Evolutionary conservation across 2,113 vertebrate genomes (phyloP).

Genomic region (Ploceus nigricollis): DNA sequence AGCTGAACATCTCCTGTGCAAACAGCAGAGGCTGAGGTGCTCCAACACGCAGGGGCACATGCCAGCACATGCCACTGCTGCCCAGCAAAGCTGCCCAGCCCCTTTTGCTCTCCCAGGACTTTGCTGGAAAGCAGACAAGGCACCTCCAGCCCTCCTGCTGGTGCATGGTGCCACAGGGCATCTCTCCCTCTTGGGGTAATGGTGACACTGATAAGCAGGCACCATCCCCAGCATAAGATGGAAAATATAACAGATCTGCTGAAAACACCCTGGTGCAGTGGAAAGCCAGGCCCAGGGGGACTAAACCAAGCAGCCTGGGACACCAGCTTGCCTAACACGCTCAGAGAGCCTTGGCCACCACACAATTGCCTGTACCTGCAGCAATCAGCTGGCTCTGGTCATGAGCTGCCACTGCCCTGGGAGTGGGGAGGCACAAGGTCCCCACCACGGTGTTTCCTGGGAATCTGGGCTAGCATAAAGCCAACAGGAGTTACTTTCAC

Average conservation of each 20-base stretch:
- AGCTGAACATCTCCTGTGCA: not conserved
- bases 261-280: not conserved
- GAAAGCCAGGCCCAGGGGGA: not conserved
- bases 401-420: fast-evolving
- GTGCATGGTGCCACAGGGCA: not conserved
- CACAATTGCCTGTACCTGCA: not conserved
- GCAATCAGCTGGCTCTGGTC: not conserved
- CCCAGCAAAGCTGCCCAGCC: not conserved
- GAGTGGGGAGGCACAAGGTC: not conserved
- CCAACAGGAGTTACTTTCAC: not conserved
- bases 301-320: not conserved
- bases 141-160: not conserved
- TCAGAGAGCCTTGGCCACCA: not conserved
- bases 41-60: fast-evolving
- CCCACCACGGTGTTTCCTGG: not conserved
- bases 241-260: not conserved
- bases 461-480: not conserved
- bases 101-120: not conserved
- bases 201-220: not conserved
- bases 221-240: not conserved
- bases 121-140: not conserved
- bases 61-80: fast-evolving
- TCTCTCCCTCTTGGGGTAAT: not conserved
- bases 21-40: not conserved
- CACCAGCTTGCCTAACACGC: not conserved